Evolutionary conservation across 2,113 vertebrate genomes (phyloP), one percentile per base, ranked within the genome.

Genomic region (Dipodomys merriami): DNA sequence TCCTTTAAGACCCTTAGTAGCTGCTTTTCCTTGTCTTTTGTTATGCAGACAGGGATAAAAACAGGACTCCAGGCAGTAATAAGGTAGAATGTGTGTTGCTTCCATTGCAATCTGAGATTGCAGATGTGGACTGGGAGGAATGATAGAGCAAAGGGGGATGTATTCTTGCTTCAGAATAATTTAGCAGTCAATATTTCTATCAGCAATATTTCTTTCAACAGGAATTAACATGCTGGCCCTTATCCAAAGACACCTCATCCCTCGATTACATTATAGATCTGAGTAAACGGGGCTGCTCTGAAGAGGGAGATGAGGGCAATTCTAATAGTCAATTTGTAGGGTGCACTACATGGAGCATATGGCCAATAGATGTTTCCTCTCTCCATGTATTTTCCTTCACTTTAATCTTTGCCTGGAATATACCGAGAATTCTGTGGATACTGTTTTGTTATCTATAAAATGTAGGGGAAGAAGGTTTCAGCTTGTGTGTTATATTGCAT

Each of bases 231-330:
- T 95, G 29, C 86, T 96, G 57, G 96, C 94, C 72, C 77, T 94
- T 96, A 74, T 93, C 94, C 95, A 94, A 92, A 95, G 74, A 96
- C 92, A 96, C 87, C 95, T 97, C 93, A 96, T 93, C 60, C 74
- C 60, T 67, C 71, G 91, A 81, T 96, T 96, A 86, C 90, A 76
- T 94, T 88, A 93, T 91, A 94, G 94, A 96, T 93, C 88, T 92
- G 44, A 88, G 95, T 79, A 95, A 93, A 88, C 84, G 76, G 44
- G 90, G 23, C 83, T 93, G 90, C 83, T 95, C 86, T 39, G 13
- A 35, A 95, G 64, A 23, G 39, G 16, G 33, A 68, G 95, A 92
- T 44, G 94, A 96, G 89, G 80, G 87, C 60, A 94, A 49, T 65
- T 53, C 33, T 88, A 90, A 95, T 73, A 86, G 60, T 88, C 90